Evolutionary conservation across 2,797 vertebrate species (phyloP).

Genomic region (Balearica regulorum): DNA sequence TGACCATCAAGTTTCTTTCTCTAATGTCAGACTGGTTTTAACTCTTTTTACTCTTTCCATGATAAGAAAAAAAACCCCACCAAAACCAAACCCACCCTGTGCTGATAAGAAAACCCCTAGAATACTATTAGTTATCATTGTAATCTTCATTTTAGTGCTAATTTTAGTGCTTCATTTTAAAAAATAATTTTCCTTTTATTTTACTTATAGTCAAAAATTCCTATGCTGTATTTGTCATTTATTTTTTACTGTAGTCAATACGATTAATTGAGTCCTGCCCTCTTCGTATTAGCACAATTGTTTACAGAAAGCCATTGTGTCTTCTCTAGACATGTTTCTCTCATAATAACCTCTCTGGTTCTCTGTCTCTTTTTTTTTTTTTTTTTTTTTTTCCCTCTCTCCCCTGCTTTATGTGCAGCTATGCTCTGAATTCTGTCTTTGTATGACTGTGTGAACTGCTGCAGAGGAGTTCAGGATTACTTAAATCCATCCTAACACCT

Average conservation of each 20-base stretch:
- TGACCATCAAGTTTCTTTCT: neutral
- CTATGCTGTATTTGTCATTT: neutral
- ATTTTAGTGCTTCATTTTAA: neutral
- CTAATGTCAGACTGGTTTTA: neutral
- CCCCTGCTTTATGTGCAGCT: neutral
- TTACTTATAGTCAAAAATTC: neutral
- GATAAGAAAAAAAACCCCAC: neutral
- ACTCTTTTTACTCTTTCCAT: neutral
- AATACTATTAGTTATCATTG: neutral
- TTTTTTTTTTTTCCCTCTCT: too few relatives aligned
- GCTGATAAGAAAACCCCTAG: neutral
- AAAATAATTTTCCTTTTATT: neutral
- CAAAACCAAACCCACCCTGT: too few relatives aligned
- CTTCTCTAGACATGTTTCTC: neutral
- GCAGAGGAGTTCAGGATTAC: neutral
- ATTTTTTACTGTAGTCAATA: neutral
- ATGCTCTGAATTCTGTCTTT: neutral
- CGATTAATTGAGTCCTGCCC: neutral
- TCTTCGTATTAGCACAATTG: neutral
- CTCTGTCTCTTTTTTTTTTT: neutral
- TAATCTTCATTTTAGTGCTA: neutral
- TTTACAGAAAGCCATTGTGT: neutral
- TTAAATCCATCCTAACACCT: neutral
- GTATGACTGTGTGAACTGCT: neutral
- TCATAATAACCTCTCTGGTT: neutral